phyloP scores from a whole-genome alignment of 2,888 invertebrate species.

The Lasioglossum marginatum region DNA sequence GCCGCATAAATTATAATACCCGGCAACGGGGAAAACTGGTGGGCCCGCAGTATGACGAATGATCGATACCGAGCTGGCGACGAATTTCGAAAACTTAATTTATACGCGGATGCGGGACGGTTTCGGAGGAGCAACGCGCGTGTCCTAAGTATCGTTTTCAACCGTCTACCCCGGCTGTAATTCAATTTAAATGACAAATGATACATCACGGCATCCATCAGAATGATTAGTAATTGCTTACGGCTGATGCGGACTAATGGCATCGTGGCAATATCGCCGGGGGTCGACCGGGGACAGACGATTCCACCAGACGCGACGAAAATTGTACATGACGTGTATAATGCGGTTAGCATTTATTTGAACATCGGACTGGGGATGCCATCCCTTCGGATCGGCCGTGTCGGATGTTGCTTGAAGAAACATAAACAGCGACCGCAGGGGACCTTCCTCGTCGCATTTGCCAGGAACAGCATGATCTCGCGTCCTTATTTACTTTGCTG shows the following conservation, averaged over 20 bases:
- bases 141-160: slow-evolving; percentile 49
- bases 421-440: slow-evolving; percentile 57
- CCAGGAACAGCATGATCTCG: slow-evolving; percentile 47
- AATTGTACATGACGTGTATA: slow-evolving; percentile 67
- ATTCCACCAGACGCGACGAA: slow-evolving; percentile 60
- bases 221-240: slow-evolving; percentile 70
- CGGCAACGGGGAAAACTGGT: slow-evolving; percentile 32
- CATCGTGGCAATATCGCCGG: slow-evolving; percentile 56
- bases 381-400: slow-evolving; percentile 37
- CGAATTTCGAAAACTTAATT: slow-evolving; percentile 47
- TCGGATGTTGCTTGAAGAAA: slow-evolving; percentile 45
- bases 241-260: slow-evolving; percentile 62
- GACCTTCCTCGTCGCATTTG: slow-evolving; percentile 4
- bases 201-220: slow-evolving; percentile 61
- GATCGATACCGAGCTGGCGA: slow-evolving; percentile 38
- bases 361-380: slow-evolving; percentile 55
- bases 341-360: slow-evolving; percentile 72
- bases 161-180: slow-evolving; percentile 48
- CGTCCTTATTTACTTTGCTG: slow-evolving; percentile 24
- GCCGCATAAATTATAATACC: slow-evolving; percentile 45
- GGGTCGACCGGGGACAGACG: slow-evolving; percentile 41
- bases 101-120: slow-evolving; percentile 21
- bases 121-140: slow-evolving; percentile 7
- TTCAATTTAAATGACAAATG: slow-evolving; percentile 69
- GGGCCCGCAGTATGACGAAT: slow-evolving; percentile 43